These are phyloP conservation scores for Forpus xanthops DNA, from an alignment of 2,797 vertebrate species.

Conservation along the genomic window DNA sequence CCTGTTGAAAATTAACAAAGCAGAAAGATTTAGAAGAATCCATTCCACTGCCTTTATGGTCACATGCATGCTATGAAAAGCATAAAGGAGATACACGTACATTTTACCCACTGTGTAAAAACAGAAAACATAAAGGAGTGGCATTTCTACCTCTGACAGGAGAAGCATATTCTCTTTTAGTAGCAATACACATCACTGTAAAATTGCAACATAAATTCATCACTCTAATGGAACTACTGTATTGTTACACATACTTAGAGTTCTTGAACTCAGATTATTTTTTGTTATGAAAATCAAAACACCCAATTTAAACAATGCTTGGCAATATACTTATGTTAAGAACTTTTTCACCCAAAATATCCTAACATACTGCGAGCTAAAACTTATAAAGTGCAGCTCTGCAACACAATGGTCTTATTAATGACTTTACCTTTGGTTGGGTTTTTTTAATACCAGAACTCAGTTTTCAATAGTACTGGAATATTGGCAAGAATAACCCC, in stretches of 20 bases:
- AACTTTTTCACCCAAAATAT: neutral
- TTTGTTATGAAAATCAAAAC: neutral
- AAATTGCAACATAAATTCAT: neutral
- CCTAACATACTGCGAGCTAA: neutral
- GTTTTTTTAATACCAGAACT: neutral
- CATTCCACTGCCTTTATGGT: neutral
- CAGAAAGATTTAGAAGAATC: neutral
- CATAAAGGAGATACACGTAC: neutral
- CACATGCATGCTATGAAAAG: neutral
- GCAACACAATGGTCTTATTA: neutral
- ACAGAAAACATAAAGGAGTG: neutral
- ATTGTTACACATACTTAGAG: neutral
- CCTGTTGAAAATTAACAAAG: neutral
- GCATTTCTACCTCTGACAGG: neutral
- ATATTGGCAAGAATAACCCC: neutral
- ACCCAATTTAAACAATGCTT: neutral
- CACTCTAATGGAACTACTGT: neutral
- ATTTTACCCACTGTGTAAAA: neutral
- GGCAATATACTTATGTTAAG: neutral
- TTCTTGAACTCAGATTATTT: neutral
- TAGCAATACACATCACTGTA: neutral
- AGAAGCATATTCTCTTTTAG: neutral
- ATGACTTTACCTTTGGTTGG: neutral
- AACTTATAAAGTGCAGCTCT: neutral
- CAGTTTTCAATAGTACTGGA: neutral